Base-by-base conservation (phyloP, 2,888 invertebrate species). In the Lasioglossum zephyrum region DNA sequence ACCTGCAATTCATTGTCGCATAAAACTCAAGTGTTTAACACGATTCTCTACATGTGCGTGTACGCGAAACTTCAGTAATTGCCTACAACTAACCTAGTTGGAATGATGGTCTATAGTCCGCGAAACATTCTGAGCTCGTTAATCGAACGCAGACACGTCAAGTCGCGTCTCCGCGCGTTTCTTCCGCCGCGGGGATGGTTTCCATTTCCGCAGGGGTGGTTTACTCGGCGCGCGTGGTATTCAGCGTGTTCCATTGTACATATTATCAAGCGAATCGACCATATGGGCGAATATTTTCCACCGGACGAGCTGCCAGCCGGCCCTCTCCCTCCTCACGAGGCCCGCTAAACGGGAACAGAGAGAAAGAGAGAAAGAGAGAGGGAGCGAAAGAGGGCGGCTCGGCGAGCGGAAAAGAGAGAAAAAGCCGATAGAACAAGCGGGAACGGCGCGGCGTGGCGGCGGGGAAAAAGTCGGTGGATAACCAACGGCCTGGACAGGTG, bases 401-500 rank as follows among this genome's bases (percentile, higher is more conserved):
- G 57, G 9, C 44, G 66, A 26, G 70, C 53, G 73, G 26, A 69
- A 39, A 69, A 18, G 60, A 5, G 47, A 8, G 53, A 70, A 73
- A 78, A 18, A 63, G 63, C 26, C 16, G 47, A 22, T 41, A 39
- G 70, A 41, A 70, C 70, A 39, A 69, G 39, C 49, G 41, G 18
- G 76, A 26, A 57, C 16, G 57, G 9, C 47, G 57, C 16, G 16
- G 47, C 47, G 47, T 16, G 16, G 47, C 16, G 16, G 63, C 39
- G 49, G 66, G 75, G 75, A 76, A 69, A 76, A 84, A 78, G 80
- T 79, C 77, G 57, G 82, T 75, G 88, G 83, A 88, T 88, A 88
- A 82, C 85, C 84, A 72, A 84, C 86, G 84, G 81, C 80, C 53
- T 63, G 79, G 84, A 83, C 77, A 81, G 87, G 83, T 87, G 79